Percentiles rank a stretch among this genome's conserved stretches.
phyloP scores from a whole-genome alignment of 2,113 vertebrate species.

The Urocolius indicus region DNA sequence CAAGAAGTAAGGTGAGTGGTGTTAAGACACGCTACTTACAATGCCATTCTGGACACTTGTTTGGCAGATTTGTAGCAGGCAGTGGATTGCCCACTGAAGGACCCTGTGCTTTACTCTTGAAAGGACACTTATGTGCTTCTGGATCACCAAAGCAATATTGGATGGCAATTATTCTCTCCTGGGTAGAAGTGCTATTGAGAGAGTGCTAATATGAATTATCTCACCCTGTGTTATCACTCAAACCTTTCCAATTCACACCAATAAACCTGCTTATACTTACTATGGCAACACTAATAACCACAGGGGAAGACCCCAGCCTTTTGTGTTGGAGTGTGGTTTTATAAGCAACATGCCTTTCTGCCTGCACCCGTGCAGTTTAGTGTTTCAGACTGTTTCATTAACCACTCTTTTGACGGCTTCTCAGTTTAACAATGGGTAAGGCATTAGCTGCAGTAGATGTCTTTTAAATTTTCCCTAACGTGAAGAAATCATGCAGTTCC shows the following conservation, averaged over 20 bases:
- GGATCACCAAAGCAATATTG: not conserved
- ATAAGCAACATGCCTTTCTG: not conserved
- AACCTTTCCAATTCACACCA: constrained; percentile 1
- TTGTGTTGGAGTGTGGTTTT: not conserved
- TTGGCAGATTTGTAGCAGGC: not conserved
- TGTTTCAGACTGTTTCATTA: constrained; percentile 13
- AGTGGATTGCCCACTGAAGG: not conserved
- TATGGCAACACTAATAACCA: not conserved
- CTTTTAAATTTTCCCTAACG: not conserved
- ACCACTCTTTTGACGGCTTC: not conserved
- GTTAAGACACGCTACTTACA: not conserved
- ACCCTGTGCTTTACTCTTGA: not conserved
- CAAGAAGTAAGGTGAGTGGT: not conserved
- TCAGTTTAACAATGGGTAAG: not conserved
- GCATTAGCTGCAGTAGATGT: constrained; percentile 15
- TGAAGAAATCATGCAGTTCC: not conserved
- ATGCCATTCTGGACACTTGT: not conserved
- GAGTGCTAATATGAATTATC: not conserved
- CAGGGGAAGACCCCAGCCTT: not conserved
- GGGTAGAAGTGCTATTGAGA: not conserved
- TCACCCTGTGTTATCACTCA: not conserved
- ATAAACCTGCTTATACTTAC: not conserved
- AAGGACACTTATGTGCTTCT: not conserved
- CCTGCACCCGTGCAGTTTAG: not conserved
- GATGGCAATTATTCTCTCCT: not conserved